These are phyloP conservation scores for Melipona beecheii DNA, from an alignment of 2,888 invertebrate genomes.

Conservation along the genomic window DNA sequence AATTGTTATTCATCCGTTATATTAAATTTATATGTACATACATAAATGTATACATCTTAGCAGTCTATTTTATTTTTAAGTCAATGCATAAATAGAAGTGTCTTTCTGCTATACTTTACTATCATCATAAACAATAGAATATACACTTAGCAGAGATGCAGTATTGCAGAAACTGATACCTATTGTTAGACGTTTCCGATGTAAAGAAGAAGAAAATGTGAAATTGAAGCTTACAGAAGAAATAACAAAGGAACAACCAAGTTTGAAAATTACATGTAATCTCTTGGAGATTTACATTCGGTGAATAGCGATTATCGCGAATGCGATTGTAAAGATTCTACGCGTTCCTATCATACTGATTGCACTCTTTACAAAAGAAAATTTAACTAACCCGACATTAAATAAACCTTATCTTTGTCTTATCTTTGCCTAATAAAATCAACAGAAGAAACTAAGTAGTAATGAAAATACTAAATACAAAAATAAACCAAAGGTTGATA, in stretches of 20 bases:
- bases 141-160: slow-evolving; percentile 5
- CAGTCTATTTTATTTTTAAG: background rate
- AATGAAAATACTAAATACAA: too few species aligned
- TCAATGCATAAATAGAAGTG: background rate
- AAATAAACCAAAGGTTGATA: too few species aligned
- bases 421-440: too few species aligned
- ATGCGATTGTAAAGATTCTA: too few species aligned
- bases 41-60: background rate
- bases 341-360: too few species aligned
- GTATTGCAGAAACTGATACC: background rate
- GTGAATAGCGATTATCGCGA: background rate
- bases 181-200: background rate
- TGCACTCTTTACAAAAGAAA: too few species aligned
- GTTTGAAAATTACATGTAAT: background rate
- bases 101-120: background rate
- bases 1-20: too few species aligned
- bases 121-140: slow-evolving; percentile 3
- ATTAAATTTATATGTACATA: too few species aligned
- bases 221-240: background rate
- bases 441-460: too few species aligned
- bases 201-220: too few species aligned
- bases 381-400: too few species aligned
- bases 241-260: slow-evolving; percentile 1
- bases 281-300: background rate
- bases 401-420: too few species aligned